These are phyloP conservation scores for Neodiprion pinetum DNA, from an alignment of 1,140 invertebrate species.

Conservation along the genomic window DNA sequence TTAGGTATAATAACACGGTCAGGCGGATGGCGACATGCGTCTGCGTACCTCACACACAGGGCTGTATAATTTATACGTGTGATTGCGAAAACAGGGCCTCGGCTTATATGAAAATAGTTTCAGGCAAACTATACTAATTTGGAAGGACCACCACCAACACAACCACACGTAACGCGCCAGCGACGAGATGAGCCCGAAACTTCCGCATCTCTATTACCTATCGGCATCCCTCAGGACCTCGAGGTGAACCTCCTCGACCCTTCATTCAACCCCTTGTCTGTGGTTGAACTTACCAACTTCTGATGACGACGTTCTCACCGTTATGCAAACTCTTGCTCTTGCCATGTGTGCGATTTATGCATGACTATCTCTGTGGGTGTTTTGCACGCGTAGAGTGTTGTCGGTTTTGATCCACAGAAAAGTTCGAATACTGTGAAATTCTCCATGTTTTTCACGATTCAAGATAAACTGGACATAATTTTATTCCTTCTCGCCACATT, in stretches of 20 bases:
- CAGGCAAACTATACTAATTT: constrained; percentile 22
- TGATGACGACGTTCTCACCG: not conserved
- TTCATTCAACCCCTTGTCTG: not conserved
- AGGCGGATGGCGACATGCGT: not conserved
- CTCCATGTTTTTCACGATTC: too few species aligned
- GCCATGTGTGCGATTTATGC: too few species aligned
- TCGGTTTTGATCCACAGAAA: too few species aligned
- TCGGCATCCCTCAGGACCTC: constrained; percentile 17
- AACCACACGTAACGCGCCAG: not conserved
- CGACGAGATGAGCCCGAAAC: constrained; percentile 18
- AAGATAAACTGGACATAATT: too few species aligned
- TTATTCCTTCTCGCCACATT: too few species aligned
- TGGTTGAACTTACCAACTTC: not conserved
- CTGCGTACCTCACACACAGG: too few species aligned
- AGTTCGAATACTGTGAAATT: too few species aligned
- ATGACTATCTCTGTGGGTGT: too few species aligned
- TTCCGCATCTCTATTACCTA: constrained; percentile 28
- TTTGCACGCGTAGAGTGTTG: too few species aligned
- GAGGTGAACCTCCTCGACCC: constrained; percentile 22
- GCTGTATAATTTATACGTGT: too few species aligned
- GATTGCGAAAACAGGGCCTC: not conserved
- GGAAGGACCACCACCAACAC: not conserved
- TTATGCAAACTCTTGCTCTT: too few species aligned
- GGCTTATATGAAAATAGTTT: constrained; percentile 15
- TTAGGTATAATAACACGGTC: constrained; percentile 13